A percentile compares a stretch with the other conserved stretches of the same genome.
These are phyloP conservation scores for Drosophila bunnanda DNA, from an alignment of 2,888 invertebrate genomes.

Conservation along the genomic window DNA sequence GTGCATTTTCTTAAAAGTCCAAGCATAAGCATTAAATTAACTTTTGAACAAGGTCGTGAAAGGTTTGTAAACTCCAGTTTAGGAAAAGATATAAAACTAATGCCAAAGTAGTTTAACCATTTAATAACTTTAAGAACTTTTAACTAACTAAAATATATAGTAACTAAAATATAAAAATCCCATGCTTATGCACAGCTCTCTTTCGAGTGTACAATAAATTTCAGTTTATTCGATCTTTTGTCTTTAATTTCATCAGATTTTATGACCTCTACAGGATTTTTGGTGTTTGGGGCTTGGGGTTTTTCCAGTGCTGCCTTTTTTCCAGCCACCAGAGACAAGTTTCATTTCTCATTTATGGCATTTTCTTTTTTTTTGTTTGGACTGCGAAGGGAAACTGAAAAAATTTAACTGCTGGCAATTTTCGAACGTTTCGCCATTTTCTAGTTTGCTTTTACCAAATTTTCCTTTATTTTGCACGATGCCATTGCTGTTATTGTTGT, in stretches of 20 bases:
- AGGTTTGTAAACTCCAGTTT: neutral
- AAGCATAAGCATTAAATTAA: neutral
- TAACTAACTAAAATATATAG: neutral
- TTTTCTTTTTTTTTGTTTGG: constrained; percentile 27
- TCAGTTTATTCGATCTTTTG: constrained; percentile 14
- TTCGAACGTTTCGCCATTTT: constrained; percentile 76
- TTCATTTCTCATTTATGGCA: constrained; percentile 78
- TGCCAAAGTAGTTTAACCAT: neutral
- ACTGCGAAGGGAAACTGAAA: constrained; percentile 9
- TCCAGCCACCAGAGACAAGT: constrained; percentile 63
- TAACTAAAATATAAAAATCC: constrained; percentile 14
- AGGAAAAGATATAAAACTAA: neutral
- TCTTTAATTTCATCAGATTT: constrained; percentile 35
- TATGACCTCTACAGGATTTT: constrained; percentile 26
- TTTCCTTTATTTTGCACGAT: constrained; percentile 45
- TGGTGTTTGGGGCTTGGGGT: too few species aligned
- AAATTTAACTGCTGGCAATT: constrained; percentile 75
- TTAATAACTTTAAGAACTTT: neutral
- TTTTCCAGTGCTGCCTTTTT: constrained; percentile 8
- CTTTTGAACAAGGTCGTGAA: neutral
- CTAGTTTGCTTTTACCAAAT: constrained; percentile 45
- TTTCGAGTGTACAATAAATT: constrained; percentile 13
- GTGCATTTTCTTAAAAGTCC: neutral
- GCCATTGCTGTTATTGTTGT: constrained; percentile 38
- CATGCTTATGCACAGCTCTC: neutral